Evolutionary conservation across 2,113 vertebrate species (phyloP), one percentile per base, ranked within the genome.

Genomic region (Agapornis roseicollis): DNA sequence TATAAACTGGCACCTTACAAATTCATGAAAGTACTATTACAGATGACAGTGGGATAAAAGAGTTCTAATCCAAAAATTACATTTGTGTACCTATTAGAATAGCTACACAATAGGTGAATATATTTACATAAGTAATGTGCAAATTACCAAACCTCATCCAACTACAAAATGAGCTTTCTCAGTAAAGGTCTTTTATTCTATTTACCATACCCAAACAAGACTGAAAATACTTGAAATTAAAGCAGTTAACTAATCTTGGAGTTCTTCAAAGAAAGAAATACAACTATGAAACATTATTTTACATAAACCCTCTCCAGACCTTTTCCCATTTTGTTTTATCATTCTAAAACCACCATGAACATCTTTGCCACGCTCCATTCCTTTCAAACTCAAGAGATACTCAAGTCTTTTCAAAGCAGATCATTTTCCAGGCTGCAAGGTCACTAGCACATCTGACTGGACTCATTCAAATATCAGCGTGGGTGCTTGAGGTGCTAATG

Each of bases 371-470:
- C 41, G 41, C 58, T 16, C 35, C 5, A 3, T 23, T 66, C 60
- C 63, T 70, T 92, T 56, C 13, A 29, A 76, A 61, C 25, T 52
- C 31, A 78, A 79, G 70, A 77, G 65, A 50, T 19, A n/a, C 8
- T 92, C 66, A 96, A 83, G 78, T 53, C 77, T 60, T 87, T 82
- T 80, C 81, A 74, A 72, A 96, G 74, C 63, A 84, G 55, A 64
- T 44, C 2, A 71, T 72, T 83, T 85, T 72, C 77, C 52, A 83
- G 82, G 58, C 41, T 88, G 42, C 39, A 60, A 61, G 56, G 64
- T 71, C 71, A 64, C 64, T 41, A 83, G 80, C 47, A 84, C 60
- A 95, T 63, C 80, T 49, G 55, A 80, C 8, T 35, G 42, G 52
- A 52, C 66, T 66, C 63, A 80, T 39, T 80, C 85, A 94, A 93